Percentiles rank a stretch among this genome's conserved stretches.
phyloP scores from a whole-genome alignment of 1,140 invertebrate genomes.

The Drosophila nigromelanica region DNA sequence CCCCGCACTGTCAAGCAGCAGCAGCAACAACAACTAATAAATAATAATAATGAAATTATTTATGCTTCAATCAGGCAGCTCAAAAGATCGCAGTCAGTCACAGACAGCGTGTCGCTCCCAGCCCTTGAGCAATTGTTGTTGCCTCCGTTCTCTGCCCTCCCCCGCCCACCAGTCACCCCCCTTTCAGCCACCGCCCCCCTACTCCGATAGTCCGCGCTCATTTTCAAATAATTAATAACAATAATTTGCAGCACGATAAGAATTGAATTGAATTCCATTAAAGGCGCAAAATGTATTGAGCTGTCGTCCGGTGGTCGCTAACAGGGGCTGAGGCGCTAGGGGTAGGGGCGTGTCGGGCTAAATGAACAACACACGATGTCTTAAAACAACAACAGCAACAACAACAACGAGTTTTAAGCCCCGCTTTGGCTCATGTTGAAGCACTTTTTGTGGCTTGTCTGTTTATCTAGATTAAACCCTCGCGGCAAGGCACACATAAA shows the following conservation, averaged over 20 bases:
- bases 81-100: conserved; percentile 52
- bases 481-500: conserved; percentile 45
- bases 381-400: conserved; percentile 38
- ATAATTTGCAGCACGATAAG: conserved; percentile 82
- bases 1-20: conserved; percentile 47
- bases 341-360: conserved; percentile 59
- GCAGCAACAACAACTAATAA: conserved; percentile 41
- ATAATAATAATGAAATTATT: conserved; percentile 74
- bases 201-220: conserved; percentile 10
- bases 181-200: not conserved
- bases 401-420: conserved; percentile 58
- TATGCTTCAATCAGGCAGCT: conserved; percentile 58
- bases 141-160: not conserved
- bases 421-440: conserved; percentile 43
- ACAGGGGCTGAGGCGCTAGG: conserved; percentile 9
- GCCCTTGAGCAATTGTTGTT: conserved; percentile 77
- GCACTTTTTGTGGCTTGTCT: conserved; percentile 71
- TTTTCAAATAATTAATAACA: conserved; percentile 82
- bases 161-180: no score
- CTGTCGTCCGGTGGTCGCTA: conserved; percentile 48
- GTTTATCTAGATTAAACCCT: conserved; percentile 79
- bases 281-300: conserved; percentile 80
- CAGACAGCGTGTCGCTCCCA: conserved; percentile 82
- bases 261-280: conserved; percentile 83
- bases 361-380: conserved; percentile 53